phyloP scores from a whole-genome alignment of 2,888 invertebrate species.

The Pachymerium ferrugineum region DNA sequence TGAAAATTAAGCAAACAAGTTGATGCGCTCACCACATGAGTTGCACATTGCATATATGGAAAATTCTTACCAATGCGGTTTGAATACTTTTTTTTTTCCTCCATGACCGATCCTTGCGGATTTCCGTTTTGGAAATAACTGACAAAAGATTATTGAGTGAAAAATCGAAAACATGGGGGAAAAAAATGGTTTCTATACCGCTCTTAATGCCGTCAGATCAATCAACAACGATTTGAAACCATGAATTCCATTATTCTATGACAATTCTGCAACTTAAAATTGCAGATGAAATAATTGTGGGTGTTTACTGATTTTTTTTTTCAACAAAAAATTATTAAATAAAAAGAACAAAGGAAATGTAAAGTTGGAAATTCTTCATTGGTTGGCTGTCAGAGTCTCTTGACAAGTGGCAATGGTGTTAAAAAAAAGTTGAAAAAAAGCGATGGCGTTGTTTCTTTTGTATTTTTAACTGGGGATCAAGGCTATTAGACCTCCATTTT shows the following conservation, averaged over 20 bases:
- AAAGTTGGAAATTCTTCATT: conserved; percentile 20
- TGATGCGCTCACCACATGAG: conserved; percentile 6
- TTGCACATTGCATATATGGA: conserved; percentile 16
- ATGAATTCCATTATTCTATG: too few species aligned
- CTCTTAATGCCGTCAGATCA: too few species aligned
- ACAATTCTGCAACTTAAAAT: too few species aligned
- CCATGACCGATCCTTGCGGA: background rate
- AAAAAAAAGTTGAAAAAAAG: background rate
- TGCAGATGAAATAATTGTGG: background rate
- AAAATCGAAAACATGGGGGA: too few species aligned
- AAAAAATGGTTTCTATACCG: too few species aligned
- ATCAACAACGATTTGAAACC: too few species aligned
- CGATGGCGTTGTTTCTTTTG: background rate
- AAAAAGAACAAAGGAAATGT: conserved; percentile 16
- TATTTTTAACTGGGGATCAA: conserved; percentile 16
- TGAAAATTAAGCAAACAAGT: conserved; percentile 27
- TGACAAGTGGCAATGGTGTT: conserved; percentile 11
- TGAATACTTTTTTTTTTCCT: background rate
- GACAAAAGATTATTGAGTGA: too few species aligned
- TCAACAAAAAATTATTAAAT: background rate
- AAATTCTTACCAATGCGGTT: too few species aligned
- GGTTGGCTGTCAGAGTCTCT: background rate
- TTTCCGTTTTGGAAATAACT: too few species aligned
- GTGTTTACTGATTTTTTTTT: background rate
- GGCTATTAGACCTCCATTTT: conserved; percentile 19